Evolutionary conservation across 1,140 invertebrate species (phyloP).

Genomic region (Saccostrea glomerata): DNA sequence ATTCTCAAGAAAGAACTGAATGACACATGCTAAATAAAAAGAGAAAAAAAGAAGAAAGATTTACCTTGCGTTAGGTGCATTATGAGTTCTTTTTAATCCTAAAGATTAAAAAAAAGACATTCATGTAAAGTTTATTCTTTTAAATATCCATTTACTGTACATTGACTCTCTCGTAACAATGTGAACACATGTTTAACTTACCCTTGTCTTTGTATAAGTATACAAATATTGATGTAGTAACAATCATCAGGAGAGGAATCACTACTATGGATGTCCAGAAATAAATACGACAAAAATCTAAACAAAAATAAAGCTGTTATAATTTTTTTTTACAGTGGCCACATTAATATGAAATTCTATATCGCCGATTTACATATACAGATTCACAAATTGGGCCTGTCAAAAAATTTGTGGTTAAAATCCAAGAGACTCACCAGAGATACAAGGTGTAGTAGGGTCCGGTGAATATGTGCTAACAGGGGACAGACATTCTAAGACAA

Average conservation of each 20-base stretch:
- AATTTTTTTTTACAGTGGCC: neutral
- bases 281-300: neutral
- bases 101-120: neutral
- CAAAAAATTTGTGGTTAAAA: no score
- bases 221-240: neutral
- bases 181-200: neutral
- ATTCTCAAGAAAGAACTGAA: neutral
- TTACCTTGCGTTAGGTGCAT: neutral
- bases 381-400: no score
- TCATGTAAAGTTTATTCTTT: neutral
- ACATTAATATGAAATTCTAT: neutral
- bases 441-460: no score
- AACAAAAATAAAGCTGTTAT: neutral
- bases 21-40: neutral
- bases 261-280: neutral
- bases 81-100: neutral
- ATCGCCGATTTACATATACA: no score
- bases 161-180: neutral
- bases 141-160: neutral
- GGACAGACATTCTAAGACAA: no score
- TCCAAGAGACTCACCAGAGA: no score
- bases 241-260: neutral
- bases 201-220: neutral
- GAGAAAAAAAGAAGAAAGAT: neutral
- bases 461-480: no score